Conservation (phyloP, 2,888 invertebrate species). For the Arrhopalites spinosus region DNA sequence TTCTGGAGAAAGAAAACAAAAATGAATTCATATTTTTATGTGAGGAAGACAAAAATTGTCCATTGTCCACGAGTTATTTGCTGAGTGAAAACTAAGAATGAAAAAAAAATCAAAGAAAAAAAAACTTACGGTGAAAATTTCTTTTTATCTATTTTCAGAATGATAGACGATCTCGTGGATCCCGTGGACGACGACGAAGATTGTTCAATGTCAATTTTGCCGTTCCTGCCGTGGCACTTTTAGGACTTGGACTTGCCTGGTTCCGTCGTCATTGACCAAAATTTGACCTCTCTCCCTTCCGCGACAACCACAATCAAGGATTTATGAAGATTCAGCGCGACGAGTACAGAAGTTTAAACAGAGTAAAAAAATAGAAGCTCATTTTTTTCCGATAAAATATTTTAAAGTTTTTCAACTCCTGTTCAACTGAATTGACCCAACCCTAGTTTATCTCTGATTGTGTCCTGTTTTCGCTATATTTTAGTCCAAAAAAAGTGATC, state of each 20-base stretch:
- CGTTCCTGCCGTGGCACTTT: conserved; percentile 33
- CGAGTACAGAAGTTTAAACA: background rate
- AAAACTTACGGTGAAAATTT: background rate
- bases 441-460: background rate
- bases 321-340: no score
- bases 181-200: background rate
- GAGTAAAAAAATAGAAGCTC: background rate
- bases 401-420: background rate
- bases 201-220: conserved; percentile 34
- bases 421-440: background rate
- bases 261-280: conserved; percentile 33
- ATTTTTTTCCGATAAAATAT: background rate
- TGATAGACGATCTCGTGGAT: background rate
- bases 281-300: background rate
- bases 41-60: background rate
- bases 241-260: conserved; percentile 40
- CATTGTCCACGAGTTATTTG: background rate
- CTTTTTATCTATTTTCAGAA: conserved; percentile 3
- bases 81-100: background rate
- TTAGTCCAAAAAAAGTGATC: conserved; percentile 2
- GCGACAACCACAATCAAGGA: conserved; percentile 29
- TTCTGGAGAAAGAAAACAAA: background rate
- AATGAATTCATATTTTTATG: background rate
- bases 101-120: background rate
- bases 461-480: background rate